phyloP scores from a whole-genome alignment of 2,797 vertebrate species.

The Taeniopygia guttata region DNA sequence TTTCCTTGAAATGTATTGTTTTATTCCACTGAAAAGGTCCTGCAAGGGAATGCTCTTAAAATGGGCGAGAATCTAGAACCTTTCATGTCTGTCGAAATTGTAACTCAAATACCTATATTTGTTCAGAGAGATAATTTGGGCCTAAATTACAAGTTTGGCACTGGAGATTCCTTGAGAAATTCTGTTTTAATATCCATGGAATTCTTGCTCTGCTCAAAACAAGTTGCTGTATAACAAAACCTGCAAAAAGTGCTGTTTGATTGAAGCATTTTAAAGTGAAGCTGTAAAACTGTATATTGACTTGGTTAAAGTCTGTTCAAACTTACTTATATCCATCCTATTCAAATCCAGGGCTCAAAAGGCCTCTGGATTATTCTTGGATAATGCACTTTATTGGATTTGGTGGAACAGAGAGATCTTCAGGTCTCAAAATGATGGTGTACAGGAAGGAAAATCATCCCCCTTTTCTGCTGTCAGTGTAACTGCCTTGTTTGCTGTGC shows the following conservation, averaged over 20 bases:
- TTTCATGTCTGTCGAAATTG: background rate
- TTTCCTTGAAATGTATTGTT: background rate
- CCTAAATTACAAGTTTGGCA: background rate
- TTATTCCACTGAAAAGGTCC: background rate
- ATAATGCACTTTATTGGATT: constrained; percentile 21
- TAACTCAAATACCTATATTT: background rate
- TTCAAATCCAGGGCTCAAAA: background rate
- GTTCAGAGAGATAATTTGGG: background rate
- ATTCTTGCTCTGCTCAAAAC: background rate
- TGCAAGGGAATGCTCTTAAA: background rate
- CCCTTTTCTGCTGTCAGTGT: background rate
- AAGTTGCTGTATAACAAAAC: background rate
- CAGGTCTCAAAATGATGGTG: background rate
- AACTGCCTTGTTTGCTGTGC: background rate
- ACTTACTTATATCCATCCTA: background rate
- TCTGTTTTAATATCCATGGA: background rate
- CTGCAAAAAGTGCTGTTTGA: background rate
- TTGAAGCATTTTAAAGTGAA: background rate
- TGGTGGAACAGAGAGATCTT: background rate
- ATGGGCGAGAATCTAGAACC: background rate
- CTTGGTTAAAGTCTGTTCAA: background rate
- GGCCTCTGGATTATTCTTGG: background rate
- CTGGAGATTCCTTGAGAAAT: background rate
- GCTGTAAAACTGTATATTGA: background rate
- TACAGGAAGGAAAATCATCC: background rate